A percentile compares a stretch with the other conserved stretches of the same genome.
These are phyloP conservation scores for Chondrilla cf. caribensis DNA, from an alignment of 37 sponge, comb jelly and placozoan genomes.

Conservation along the genomic window DNA sequence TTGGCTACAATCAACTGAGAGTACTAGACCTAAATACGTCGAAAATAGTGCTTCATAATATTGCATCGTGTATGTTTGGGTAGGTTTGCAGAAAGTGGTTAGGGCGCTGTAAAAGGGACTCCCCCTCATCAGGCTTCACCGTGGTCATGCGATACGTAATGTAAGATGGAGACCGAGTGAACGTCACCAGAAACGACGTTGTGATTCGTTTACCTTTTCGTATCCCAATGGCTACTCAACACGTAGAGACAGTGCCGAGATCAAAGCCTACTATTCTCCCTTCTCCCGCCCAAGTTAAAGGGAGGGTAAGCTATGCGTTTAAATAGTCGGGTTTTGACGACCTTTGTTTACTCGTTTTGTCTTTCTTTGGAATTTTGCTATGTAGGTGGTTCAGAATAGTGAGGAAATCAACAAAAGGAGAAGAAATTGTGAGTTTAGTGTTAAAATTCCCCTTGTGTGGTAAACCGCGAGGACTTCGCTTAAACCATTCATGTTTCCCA, in stretches of 20 bases:
- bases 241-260: constrained; percentile 1
- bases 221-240: constrained; percentile 6
- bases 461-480: background rate
- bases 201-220: no score
- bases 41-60: no score
- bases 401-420: background rate
- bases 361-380: background rate
- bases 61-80: no score
- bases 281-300: background rate
- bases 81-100: no score
- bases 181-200: no score
- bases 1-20: no score
- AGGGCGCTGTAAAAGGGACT: no score
- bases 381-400: background rate
- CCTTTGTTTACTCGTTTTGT: background rate
- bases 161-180: no score
- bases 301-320: background rate
- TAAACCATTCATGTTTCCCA: background rate
- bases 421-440: background rate
- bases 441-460: no score
- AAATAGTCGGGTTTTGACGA: background rate
- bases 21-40: no score
- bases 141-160: no score
- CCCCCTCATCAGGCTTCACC: no score
- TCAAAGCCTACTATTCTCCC: background rate